phyloP scores from a whole-genome alignment of 2,113 vertebrate genomes.

The Circaetus gallicus region DNA sequence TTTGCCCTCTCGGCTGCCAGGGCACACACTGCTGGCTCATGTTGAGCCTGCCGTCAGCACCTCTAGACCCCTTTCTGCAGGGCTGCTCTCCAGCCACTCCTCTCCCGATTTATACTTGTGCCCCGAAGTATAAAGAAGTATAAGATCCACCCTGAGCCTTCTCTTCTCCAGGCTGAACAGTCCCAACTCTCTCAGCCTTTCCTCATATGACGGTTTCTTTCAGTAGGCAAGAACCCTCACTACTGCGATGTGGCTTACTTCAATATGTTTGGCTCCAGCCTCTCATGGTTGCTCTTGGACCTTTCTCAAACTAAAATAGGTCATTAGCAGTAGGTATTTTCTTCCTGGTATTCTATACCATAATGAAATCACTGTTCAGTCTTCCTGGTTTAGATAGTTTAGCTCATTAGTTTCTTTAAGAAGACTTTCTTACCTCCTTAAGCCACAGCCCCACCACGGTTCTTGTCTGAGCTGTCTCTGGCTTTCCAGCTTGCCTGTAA shows the following conservation, averaged over 20 bases:
- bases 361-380: background rate
- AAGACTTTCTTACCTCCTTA: background rate
- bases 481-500: background rate
- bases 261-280: background rate
- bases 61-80: background rate
- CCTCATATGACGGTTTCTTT: background rate
- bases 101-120: background rate
- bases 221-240: background rate
- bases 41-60: background rate
- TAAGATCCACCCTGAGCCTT: background rate
- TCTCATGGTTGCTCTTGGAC: background rate
- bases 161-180: background rate
- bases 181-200: background rate
- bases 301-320: background rate
- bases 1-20: background rate
- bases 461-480: background rate
- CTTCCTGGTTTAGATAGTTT: background rate
- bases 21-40: background rate
- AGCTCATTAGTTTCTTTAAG: background rate
- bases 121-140: background rate
- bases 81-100: background rate
- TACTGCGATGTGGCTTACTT: background rate
- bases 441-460: background rate
- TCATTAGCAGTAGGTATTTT: background rate
- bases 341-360: background rate